Percentiles rank a stretch among this genome's conserved stretches.
Conservation (phyloP, 2,113 vertebrate species). For the Paradoxurus hermaphroditus region DNA sequence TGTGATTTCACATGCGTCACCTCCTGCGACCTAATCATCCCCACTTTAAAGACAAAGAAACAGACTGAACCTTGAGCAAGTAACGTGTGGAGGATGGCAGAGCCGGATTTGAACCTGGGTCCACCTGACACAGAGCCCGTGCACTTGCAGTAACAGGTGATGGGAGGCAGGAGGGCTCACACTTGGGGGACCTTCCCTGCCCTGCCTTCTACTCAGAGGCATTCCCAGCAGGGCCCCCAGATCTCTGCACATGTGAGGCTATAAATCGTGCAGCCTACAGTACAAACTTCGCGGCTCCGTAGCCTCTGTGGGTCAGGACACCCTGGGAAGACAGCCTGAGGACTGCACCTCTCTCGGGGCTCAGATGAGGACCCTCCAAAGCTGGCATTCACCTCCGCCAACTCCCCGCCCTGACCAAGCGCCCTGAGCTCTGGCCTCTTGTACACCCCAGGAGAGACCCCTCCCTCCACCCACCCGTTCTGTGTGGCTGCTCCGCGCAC, state of each 20-base stretch:
- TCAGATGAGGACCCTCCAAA: neutral
- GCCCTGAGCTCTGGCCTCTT: neutral
- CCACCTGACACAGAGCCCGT: neutral
- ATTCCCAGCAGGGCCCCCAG: neutral
- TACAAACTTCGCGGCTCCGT: neutral
- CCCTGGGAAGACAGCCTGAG: neutral
- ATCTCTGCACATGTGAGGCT: neutral
- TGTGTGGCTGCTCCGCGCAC: neutral
- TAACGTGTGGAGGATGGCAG: neutral
- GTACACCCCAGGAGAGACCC: neutral
- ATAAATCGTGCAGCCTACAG: neutral
- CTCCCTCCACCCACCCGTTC: neutral
- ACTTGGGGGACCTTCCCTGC: neutral
- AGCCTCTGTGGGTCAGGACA: fast-evolving
- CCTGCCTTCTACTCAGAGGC: neutral
- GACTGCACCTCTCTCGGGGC: neutral
- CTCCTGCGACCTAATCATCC: neutral
- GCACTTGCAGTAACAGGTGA: neutral
- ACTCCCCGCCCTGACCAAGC: neutral
- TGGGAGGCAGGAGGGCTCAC: neutral
- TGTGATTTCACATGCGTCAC: neutral
- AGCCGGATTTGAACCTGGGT: neutral
- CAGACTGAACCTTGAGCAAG: neutral
- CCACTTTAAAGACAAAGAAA: neutral
- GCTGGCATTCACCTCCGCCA: too few relatives aligned